Conservation (phyloP, 2,113 vertebrate species). For the Syrrhaptes paradoxus region DNA sequence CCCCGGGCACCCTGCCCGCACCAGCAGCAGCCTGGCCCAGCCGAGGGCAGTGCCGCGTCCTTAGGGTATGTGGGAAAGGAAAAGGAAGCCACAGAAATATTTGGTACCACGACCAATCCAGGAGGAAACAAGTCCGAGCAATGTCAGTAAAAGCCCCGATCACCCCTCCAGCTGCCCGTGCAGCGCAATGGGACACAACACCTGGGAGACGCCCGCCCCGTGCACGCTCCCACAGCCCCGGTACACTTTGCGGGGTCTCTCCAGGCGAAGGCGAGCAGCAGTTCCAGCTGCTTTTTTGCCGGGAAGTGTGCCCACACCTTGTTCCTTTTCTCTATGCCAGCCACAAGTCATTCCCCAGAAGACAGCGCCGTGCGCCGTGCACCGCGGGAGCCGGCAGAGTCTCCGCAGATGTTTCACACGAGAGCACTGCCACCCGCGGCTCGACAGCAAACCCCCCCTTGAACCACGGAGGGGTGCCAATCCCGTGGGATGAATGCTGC, state of each 20-base stretch:
- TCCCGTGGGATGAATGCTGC: neutral
- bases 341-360: neutral
- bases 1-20: too few relatives aligned
- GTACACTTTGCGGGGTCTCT: neutral
- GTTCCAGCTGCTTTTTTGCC: neutral
- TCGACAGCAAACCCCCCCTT: neutral
- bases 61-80: neutral
- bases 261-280: neutral
- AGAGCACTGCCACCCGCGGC: neutral
- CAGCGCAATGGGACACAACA: neutral
- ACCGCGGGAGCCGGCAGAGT: neutral
- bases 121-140: neutral
- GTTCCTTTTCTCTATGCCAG: neutral
- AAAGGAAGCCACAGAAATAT: neutral
- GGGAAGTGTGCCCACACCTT: neutral
- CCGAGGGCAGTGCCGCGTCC: neutral
- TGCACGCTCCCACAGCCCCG: neutral
- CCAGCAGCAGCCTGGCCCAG: neutral
- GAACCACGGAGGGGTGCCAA: neutral
- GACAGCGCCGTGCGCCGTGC: neutral
- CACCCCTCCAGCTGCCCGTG: neutral
- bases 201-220: accelerated
- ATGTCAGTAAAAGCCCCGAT: neutral
- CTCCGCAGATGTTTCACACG: neutral
- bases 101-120: neutral